phyloP scores from a whole-genome alignment of 2,888 invertebrate genomes.

The Aspidiotus destructor region DNA sequence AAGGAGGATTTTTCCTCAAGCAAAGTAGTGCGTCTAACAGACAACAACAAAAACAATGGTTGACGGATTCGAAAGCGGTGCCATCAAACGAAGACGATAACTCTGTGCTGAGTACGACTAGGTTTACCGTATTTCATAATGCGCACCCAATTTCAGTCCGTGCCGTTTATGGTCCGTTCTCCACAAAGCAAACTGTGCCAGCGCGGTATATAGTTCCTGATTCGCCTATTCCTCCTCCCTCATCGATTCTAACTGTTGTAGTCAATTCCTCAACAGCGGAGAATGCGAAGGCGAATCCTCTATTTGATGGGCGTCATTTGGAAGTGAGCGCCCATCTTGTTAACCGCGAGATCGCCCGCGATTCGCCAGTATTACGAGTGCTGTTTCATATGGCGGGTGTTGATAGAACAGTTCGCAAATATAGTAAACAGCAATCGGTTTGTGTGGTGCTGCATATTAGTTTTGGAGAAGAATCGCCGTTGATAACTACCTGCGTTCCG shows the following conservation, averaged over 20 bases:
- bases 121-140: conserved; percentile 84
- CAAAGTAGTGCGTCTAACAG: conserved; percentile 43
- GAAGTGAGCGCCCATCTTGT: conserved; percentile 92
- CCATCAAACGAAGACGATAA: conserved; percentile 39
- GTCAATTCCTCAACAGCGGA: conserved; percentile 78
- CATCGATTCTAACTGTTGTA: conserved; percentile 34
- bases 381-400: conserved; percentile 66
- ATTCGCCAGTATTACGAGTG: conserved; percentile 83
- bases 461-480: conserved; percentile 42
- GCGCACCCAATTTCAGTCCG: conserved; percentile 82
- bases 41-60: conserved; percentile 39
- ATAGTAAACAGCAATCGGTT: conserved; percentile 56
- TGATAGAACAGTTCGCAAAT: conserved; percentile 36
- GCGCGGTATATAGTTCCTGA: conserved; percentile 81
- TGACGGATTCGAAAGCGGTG: conserved; percentile 43
- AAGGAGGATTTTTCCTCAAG: conserved; percentile 81
- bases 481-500: conserved; percentile 86
- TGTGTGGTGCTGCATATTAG: conserved; percentile 71
- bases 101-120: conserved; percentile 68
- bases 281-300: conserved; percentile 62
- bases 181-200: conserved; percentile 88
- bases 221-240: conserved; percentile 44
- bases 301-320: conserved; percentile 50
- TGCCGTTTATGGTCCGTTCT: conserved; percentile 88
- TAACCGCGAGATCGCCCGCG: conserved; percentile 72